Evolutionary conservation across 2,797 vertebrate species (phyloP), one percentile per base, ranked within the genome.

Genomic region (Molossus molossus): DNA sequence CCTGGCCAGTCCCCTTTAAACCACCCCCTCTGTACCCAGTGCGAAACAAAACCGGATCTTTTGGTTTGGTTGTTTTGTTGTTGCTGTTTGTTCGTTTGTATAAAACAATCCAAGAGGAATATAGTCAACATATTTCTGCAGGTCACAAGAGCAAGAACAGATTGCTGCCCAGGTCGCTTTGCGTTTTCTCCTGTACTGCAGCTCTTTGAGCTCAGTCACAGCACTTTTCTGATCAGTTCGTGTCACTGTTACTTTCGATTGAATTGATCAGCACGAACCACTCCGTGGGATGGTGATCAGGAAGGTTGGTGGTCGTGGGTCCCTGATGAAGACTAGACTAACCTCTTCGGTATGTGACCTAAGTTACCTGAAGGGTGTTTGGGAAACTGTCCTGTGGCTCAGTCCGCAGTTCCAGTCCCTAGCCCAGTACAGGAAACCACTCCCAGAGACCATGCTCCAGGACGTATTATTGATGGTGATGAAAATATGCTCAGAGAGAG

Each of bases 391-490:
- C 87, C 40, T 84, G 80, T 57, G 27, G 48, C 91, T 83, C 14
- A 93, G 53, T 87, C 53, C 69, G 33, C 40, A 67, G 76, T 94
- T 65, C 92, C 10, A 62, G 18, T 80, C 67, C 40, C 20, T 11
- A 90, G 84, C 9, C n/a, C 48, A 29, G 87, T 33, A 75, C 27
- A 91, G 64, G 76, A 95, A 94, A 85, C 90, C 50, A 58, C 57
- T 81, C 60, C 87, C 2, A 1, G 81, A 90, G 64, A 76, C 37
- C 62, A 40, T 90, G 57, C 27, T 94, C 62, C 27, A 81, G 83
- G 81, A 83, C 50, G 15, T 87, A 67, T 90, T 94, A 90, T 37
- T 94, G 93, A 87, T 79, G 82, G 33, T 92, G 85, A 94, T 92
- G 72, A 90, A 92, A 94, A 95, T 85, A 10, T 82, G n/a, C 33